Evolutionary conservation across 2,888 invertebrate genomes (phyloP).

Genomic region (Beris chalybata): DNA sequence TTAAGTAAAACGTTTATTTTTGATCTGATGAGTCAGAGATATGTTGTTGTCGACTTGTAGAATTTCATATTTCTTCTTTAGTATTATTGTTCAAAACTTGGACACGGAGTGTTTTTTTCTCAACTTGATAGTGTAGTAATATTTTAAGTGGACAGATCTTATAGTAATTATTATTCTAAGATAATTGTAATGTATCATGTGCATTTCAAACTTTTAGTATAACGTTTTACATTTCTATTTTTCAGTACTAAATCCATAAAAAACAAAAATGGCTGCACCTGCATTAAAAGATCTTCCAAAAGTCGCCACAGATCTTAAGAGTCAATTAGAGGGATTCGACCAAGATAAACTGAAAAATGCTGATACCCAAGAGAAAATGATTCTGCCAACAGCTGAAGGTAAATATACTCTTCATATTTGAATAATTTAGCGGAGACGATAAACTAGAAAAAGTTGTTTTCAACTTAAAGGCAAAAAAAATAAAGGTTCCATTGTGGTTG

Average conservation of each 20-base stretch:
- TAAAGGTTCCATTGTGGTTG: background rate
- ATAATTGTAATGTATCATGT: background rate
- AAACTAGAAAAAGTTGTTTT: background rate
- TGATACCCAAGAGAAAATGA: conserved; percentile 87
- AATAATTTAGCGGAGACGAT: too few species aligned
- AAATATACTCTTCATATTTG: conserved; percentile 39
- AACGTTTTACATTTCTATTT: conserved; percentile 17
- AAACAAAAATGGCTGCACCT: conserved; percentile 56
- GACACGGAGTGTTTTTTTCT: too few species aligned
- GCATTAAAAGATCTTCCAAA: conserved; percentile 88
- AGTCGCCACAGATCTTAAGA: conserved; percentile 85
- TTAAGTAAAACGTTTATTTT: conserved; percentile 24
- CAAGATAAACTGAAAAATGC: conserved; percentile 84
- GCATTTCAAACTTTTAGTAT: too few species aligned
- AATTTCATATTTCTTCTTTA: too few species aligned
- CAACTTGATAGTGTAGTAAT: background rate
- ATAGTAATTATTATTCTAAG: background rate
- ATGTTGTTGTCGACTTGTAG: conserved; percentile 1
- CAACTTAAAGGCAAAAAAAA: background rate
- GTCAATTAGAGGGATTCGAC: conserved; percentile 90
- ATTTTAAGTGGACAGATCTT: background rate
- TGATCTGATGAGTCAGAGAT: conserved; percentile 18
- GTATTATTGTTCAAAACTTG: too few species aligned
- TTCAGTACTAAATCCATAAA: conserved; percentile 8
- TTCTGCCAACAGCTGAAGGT: conserved; percentile 94